Percentiles rank a stretch among this genome's conserved stretches.
These are phyloP conservation scores for Eudasyphora cyanicolor DNA, from an alignment of 2,888 invertebrate species.

Conservation along the genomic window DNA sequence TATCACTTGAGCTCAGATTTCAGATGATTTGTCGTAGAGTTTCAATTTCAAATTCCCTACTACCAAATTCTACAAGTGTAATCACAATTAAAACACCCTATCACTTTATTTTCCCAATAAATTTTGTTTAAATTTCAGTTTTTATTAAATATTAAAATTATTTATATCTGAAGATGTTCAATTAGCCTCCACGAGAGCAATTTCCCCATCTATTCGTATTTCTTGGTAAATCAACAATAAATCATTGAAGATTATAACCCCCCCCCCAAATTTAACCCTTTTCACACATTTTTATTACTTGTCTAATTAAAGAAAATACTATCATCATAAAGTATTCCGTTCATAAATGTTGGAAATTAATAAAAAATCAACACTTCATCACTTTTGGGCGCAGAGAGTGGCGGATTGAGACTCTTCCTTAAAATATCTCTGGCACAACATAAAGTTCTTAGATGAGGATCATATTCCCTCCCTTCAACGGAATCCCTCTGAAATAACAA, in stretches of 20 bases:
- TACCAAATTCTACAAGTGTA: no score
- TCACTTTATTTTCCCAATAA: no score
- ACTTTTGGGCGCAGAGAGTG: not conserved
- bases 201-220: not conserved
- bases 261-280: not conserved
- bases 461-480: not conserved
- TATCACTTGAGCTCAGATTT: no score
- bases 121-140: no score
- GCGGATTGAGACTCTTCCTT: not conserved
- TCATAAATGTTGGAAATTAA: not conserved
- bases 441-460: conserved; percentile 16
- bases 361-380: conserved; percentile 5
- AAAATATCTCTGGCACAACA: conserved; percentile 42
- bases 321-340: not conserved
- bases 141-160: no score
- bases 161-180: no score
- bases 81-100: no score
- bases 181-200: no score
- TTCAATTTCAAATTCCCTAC: no score
- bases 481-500: not conserved
- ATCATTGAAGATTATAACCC: not conserved
- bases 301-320: not conserved
- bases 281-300: conserved; percentile 4
- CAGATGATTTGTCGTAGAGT: no score
- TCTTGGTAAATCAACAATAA: not conserved